Evolutionary conservation across 2,888 invertebrate genomes (phyloP).

Genomic region (Polyploca ridens): DNA sequence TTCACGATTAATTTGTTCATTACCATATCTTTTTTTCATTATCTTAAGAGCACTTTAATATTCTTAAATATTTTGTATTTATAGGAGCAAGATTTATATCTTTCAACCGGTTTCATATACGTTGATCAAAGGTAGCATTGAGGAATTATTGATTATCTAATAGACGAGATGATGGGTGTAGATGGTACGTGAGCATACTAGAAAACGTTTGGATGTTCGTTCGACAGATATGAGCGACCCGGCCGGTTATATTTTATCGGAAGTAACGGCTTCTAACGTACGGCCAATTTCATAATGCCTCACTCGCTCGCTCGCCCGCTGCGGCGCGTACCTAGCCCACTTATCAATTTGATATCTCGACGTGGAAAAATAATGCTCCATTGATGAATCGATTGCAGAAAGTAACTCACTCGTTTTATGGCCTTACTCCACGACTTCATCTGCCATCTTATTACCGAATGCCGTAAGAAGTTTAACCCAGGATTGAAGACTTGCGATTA

Average conservation of each 20-base stretch:
- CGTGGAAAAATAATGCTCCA: constrained; percentile 77
- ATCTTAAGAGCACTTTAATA: constrained; percentile 1
- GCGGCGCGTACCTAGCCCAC: constrained; percentile 73
- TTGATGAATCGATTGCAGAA: constrained; percentile 57
- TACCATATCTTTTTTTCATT: not conserved
- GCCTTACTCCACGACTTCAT: not conserved
- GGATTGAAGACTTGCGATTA: too few relatives aligned
- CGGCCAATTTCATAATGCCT: constrained; percentile 84
- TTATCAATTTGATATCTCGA: constrained; percentile 84
- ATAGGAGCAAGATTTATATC: not conserved
- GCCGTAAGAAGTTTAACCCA: not conserved
- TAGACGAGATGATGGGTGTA: constrained; percentile 65
- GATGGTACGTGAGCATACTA: constrained; percentile 65
- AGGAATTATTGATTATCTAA: constrained; percentile 65
- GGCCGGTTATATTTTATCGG: constrained; percentile 82
- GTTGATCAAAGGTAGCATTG: constrained; percentile 35
- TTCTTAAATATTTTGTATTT: not conserved
- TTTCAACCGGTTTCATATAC: not conserved
- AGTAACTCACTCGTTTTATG: constrained; percentile 24
- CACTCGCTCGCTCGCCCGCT: constrained; percentile 71
- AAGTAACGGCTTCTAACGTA: constrained; percentile 83
- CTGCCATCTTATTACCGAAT: not conserved
- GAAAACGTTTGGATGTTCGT: constrained; percentile 53
- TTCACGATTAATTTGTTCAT: not conserved
- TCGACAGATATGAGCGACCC: constrained; percentile 80